These are phyloP conservation scores for Drosophila chauvacae DNA, from an alignment of 1,140 invertebrate species.

Conservation along the genomic window DNA sequence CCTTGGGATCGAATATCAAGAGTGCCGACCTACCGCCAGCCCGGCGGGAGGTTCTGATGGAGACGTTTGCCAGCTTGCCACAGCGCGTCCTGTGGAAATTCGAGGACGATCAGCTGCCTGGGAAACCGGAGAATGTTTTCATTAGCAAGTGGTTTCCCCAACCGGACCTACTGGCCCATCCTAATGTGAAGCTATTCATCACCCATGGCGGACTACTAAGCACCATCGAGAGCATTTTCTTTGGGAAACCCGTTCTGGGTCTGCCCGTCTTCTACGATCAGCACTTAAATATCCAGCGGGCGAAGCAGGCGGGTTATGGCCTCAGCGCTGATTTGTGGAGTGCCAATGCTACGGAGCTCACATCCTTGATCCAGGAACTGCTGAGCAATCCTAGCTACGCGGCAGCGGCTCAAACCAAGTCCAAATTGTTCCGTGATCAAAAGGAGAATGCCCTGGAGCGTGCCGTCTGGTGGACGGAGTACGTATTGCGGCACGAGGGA, in stretches of 20 bases:
- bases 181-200: constrained; percentile 89
- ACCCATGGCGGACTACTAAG: constrained; percentile 90
- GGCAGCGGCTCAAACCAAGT: constrained; percentile 47
- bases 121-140: constrained; percentile 87
- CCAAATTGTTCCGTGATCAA: constrained; percentile 85
- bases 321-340: constrained; percentile 61
- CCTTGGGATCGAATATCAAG: constrained; percentile 88
- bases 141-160: constrained; percentile 89
- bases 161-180: constrained; percentile 89
- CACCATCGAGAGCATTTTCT: constrained; percentile 89
- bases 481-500: constrained; percentile 86
- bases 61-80: constrained; percentile 85
- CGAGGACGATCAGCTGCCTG: constrained; percentile 85
- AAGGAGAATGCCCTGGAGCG: constrained; percentile 87
- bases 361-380: constrained; percentile 36
- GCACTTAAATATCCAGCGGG: constrained; percentile 85
- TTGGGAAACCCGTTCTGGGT: constrained; percentile 89
- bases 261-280: constrained; percentile 90
- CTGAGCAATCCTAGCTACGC: constrained; percentile 52
- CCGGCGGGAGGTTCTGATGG: constrained; percentile 85
- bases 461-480: constrained; percentile 90
- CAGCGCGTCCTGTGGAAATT: constrained; percentile 87
- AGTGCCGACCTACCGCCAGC: constrained; percentile 85
- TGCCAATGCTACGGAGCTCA: constrained; percentile 37
- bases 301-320: constrained; percentile 85